phyloP scores from a whole-genome alignment of 2,888 invertebrate species.

The Elegia similella region DNA sequence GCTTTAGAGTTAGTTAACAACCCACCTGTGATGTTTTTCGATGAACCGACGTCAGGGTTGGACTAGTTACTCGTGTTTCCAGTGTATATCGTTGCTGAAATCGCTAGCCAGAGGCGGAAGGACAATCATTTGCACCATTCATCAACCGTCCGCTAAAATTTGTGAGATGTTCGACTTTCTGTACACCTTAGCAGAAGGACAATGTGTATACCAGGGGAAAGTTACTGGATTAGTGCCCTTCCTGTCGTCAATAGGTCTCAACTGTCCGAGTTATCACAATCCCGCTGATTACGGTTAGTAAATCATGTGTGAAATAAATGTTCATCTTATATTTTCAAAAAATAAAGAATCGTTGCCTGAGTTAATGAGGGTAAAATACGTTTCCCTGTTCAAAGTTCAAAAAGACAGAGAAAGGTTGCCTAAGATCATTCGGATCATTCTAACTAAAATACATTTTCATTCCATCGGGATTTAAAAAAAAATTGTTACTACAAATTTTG shows the following conservation, averaged over 20 bases:
- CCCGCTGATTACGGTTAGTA: slow-evolving; percentile 94
- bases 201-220: slow-evolving; percentile 95
- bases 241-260: slow-evolving; percentile 90
- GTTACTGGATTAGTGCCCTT: slow-evolving; percentile 93
- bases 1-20: slow-evolving; percentile 96
- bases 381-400: too few relatives aligned
- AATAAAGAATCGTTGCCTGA: too few relatives aligned
- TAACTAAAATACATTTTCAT: too few relatives aligned
- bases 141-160: slow-evolving; percentile 96
- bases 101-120: slow-evolving; percentile 92
- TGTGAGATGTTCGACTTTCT: slow-evolving; percentile 98
- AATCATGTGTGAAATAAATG: neutral
- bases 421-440: too few relatives aligned
- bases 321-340: too few relatives aligned
- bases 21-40: slow-evolving; percentile 98
- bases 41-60: slow-evolving; percentile 95
- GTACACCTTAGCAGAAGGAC: slow-evolving; percentile 95
- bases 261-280: slow-evolving; percentile 97
- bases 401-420: too few relatives aligned
- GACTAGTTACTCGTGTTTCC: slow-evolving; percentile 97
- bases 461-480: too few relatives aligned
- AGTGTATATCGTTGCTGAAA: slow-evolving; percentile 93
- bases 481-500: too few relatives aligned
- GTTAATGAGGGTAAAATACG: too few relatives aligned
- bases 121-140: slow-evolving; percentile 97